Evolutionary conservation across 2,888 invertebrate species (phyloP), one percentile per base, ranked within the genome.

Genomic region (Lasiommata megera): DNA sequence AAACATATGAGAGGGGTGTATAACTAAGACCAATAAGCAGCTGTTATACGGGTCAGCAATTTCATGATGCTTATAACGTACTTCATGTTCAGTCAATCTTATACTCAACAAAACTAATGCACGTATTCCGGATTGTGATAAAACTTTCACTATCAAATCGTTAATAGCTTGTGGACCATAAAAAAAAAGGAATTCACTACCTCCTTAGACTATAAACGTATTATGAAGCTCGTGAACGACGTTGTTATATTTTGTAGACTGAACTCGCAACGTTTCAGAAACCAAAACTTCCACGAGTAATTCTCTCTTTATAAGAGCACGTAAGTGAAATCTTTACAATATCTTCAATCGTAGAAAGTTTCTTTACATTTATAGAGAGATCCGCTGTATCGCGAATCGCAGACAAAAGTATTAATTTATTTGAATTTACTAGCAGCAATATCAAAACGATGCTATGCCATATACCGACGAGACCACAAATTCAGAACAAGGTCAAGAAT

Each of bases 401-500:
- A 40, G 11, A 40, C 17, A 31, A 52, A 40, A 50, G 12, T 50
- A 50, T 52, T 51, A 38, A 38, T 38, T 51, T 51, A n/a, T 50
- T n/a, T 37, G 17, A 47, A 14, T 43, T 23, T 47, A 56, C 34
- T 34, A 52, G 23, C 47, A 36, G 34, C 12, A 23, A 50, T 34
- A 51, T 56, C 61, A 65, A 60, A 68, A 64, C 60, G 59, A 74
- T 68, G 64, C 63, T 68, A 68, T 71, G n/a, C 76, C 72, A 77
- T 61, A 64, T 37, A 48, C 60, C 43, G 40, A 41, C 31, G 56
- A 56, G 31, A 60, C 60, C 43, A 56, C 59, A 77, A 73, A 86
- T 82, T 75, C 76, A 74, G 84, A 88, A 86, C 87, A 84, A 83
- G 88, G 87, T 83, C 83, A 85, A 81, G 79, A 82, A 84, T 77